These are phyloP conservation scores for Watsonalla binaria DNA, from an alignment of 2,888 invertebrate species.

Conservation along the genomic window DNA sequence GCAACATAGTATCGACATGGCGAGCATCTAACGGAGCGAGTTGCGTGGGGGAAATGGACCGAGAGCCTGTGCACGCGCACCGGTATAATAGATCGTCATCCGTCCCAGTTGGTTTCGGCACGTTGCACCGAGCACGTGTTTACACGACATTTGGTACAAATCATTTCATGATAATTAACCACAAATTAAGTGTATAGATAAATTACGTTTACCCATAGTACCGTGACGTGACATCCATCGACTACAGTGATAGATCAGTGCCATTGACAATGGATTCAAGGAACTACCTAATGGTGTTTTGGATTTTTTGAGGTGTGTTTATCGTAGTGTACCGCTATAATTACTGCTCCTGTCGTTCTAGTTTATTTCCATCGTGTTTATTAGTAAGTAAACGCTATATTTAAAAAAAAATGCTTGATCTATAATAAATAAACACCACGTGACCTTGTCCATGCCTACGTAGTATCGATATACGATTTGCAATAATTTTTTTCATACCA, in stretches of 20 bases:
- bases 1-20: constrained; percentile 47
- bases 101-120: constrained; percentile 76
- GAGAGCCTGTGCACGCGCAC: constrained; percentile 70
- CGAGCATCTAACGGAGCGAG: constrained; percentile 68
- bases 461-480: background rate
- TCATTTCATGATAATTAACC: constrained; percentile 6
- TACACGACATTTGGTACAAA: constrained; percentile 49
- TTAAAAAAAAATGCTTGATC: background rate
- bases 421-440: constrained; percentile 6
- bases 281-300: constrained; percentile 9
- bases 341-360: background rate
- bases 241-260: constrained; percentile 18
- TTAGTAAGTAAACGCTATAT: constrained; percentile 4
- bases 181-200: background rate
- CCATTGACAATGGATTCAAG: constrained; percentile 36
- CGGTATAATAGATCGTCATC: constrained; percentile 72
- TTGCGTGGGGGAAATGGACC: constrained; percentile 77
- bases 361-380: constrained; percentile 2
- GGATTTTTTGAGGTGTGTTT: constrained; percentile 3
- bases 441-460: constrained; percentile 2
- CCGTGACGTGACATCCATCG: constrained; percentile 1
- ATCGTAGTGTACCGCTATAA: constrained; percentile 2
- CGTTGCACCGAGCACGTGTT: constrained; percentile 71
- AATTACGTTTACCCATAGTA: constrained; percentile 11
- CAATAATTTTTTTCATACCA: too few relatives aligned